Evolutionary conservation across 2,888 invertebrate species (phyloP), one percentile per base, ranked within the genome.

Genomic region (Phasia obesa): DNA sequence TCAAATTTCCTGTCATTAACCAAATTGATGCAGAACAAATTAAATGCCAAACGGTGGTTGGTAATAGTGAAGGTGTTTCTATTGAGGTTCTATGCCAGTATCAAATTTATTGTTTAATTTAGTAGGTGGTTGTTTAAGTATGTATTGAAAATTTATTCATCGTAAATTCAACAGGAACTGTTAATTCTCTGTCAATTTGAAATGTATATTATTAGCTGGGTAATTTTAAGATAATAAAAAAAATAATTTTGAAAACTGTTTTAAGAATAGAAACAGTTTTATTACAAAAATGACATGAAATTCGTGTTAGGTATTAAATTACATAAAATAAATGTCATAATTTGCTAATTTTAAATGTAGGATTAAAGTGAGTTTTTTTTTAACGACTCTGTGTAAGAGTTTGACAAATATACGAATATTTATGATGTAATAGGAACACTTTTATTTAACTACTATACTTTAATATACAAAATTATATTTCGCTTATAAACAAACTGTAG

Each of bases 1-100:
- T 83, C 79, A 67, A 83, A 73, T 76, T 83, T 79, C 83, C 83
- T 83, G 83, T 69, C 74, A 70, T 75, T 83, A 71, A 71, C 38
- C 79, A 79, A 83, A 83, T 75, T 79, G 60, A 17, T 55, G 55
- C 35, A 55, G 60, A 55, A 78, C 64, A 35, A 49, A 25, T 64
- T 23, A 59, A 67, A 74, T 51, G 49, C 31, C 57, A 75, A 83
- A 67, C 53, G 47, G 64, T 70, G 65, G 60, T 65, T 53, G 53
- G n/a, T n/a, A n/a, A n/a, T 47, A 23, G 27, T 49, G 44, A 74
- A 59, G 75, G 75, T 79, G 70, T 64, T 70, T 35, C 49, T 69
- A 42, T 25, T 70, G 38, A 55, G 35, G n/a, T 35, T 42, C 9
- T 17, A 0, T 13, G 47, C 15, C 11, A 31, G 1, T 35, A 17